Conservation (phyloP, 2,888 invertebrate genomes). For the Orthonychiurus folsomi region DNA sequence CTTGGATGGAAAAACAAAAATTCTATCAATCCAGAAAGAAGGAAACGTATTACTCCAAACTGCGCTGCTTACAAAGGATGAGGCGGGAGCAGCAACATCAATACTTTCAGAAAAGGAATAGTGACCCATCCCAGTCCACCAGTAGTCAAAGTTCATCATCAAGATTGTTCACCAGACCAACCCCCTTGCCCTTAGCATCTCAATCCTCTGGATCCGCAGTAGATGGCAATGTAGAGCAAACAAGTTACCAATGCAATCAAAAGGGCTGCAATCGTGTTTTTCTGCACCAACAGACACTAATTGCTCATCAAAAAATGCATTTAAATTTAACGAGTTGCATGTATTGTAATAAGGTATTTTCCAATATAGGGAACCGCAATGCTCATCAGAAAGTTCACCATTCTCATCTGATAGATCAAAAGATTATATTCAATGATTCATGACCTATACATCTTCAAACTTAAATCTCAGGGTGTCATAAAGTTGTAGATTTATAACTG, state of each 20-base stretch:
- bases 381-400: conserved; percentile 24
- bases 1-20: not conserved
- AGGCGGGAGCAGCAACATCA: not conserved
- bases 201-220: not conserved
- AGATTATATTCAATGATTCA: too few species aligned
- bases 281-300: conserved; percentile 20
- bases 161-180: not conserved
- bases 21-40: not conserved
- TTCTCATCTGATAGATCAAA: conserved; percentile 8
- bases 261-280: conserved; percentile 19
- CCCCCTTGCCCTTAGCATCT: not conserved
- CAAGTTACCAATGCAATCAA: conserved; percentile 15
- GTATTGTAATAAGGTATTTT: conserved; percentile 20
- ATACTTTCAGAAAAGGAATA: not conserved
- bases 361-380: conserved; percentile 24
- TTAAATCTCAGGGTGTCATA: too few species aligned
- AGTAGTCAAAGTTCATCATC: not conserved
- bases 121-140: not conserved
- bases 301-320: conserved; percentile 22
- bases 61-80: not conserved
- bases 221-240: not conserved
- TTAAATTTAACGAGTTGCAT: conserved; percentile 18
- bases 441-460: too few species aligned
- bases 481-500: too few species aligned
- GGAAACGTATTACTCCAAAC: not conserved